Base-by-base conservation (phyloP, 2,797 vertebrate species). In the Mus minutoides region DNA sequence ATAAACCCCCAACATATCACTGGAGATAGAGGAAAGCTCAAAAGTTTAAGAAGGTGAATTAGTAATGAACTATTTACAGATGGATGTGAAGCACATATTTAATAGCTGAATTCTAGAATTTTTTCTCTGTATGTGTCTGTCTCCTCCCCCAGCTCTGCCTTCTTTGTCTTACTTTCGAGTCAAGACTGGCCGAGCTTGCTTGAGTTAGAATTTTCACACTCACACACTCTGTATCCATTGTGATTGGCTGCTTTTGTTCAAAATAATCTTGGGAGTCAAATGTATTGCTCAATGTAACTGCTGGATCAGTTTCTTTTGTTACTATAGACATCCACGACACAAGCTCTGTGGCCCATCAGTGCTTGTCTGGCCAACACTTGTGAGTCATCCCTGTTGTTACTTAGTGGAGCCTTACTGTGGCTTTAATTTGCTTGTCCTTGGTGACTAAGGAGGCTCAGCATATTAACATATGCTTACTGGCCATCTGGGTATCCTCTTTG, bases 401-500 rank as follows among this genome's bases (percentile, higher is more conserved):
- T 84, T 56, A 83, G 7, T 60, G 49, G 22, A 83, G 29, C 58
- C 37, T 31, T 31, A 62, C 17, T 64, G 60, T 83, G 86, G 90
- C 54, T 88, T 73, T 73, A 78, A 93, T 91, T 14, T 95, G 91
- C 77, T 76, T 79, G 54, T 43, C 62, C 37, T 49, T 93, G 62
- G 78, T 84, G 62, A 73, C 71, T 88, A 91, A 88, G 9, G 14
- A 64, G 75, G 88, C 60, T 62, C 60, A 95, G 31, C 12, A 62
- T 88, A 78, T 84, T 88, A 88, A n/a, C 52, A 73, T 83, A n/a
- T 71, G 62, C 69, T 93, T 62, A 37, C 37, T 82, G 43, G 71
- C 64, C 71, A 78, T 88, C 37, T 93, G 62, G 49, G 37, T 73
- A 56, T 88, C 85, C 85, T 73, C 67, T 88, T 87, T 87, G 84